phyloP scores from a whole-genome alignment of 53 echinoderm and acorn worm genomes.

The Arbacia lixula region DNA sequence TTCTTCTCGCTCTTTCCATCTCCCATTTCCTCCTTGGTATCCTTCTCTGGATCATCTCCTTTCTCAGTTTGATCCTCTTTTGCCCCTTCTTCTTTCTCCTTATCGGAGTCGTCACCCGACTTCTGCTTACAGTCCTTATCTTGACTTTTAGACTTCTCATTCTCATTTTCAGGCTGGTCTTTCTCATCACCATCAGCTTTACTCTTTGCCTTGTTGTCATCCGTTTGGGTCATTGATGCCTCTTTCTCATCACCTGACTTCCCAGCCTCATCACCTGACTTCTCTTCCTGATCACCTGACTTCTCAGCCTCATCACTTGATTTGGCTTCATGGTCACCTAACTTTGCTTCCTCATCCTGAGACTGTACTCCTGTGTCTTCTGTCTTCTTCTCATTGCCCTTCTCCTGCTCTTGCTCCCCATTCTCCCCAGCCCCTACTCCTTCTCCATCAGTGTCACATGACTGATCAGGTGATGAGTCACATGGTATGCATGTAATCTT shows the following conservation, averaged over 20 bases:
- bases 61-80: constrained; percentile 31
- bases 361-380: constrained; percentile 7
- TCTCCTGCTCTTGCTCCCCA: constrained; percentile 7
- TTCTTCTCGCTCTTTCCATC: neutral
- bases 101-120: neutral
- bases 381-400: neutral
- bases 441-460: constrained; percentile 18
- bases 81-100: neutral
- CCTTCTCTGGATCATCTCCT: constrained; percentile 19
- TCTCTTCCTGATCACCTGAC: constrained; percentile 32
- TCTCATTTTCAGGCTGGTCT: too few species aligned
- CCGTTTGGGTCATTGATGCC: too few species aligned
- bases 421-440: constrained; percentile 2
- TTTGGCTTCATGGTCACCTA: constrained; percentile 14
- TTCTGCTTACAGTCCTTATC: constrained; percentile 5
- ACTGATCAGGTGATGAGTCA: constrained; percentile 38
- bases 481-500: constrained; percentile 50
- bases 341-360: neutral
- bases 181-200: constrained; percentile 1
- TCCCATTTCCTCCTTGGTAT: neutral
- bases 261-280: constrained; percentile 18
- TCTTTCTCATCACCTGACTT: neutral
- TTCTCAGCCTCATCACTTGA: neutral
- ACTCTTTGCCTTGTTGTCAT: too few species aligned
- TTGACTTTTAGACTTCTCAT: neutral